phyloP scores from a whole-genome alignment of 2,888 invertebrate species.

The Strigamia maritima region DNA sequence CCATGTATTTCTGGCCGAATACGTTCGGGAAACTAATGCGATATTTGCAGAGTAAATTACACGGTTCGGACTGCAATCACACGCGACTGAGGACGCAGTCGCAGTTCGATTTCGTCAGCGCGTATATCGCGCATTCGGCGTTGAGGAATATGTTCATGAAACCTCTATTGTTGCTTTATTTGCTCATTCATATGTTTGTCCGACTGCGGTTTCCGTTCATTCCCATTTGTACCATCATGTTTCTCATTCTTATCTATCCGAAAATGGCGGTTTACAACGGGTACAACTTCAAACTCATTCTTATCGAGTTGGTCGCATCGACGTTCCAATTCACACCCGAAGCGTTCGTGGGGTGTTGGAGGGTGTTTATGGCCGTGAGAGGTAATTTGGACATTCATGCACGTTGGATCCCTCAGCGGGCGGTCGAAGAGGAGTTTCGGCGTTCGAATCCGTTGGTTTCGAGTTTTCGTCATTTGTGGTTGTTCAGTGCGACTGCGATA shows the following conservation, averaged over 20 bases:
- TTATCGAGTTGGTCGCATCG: conserved; percentile 41
- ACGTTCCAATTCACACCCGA: conserved; percentile 42
- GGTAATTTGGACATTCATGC: conserved; percentile 37
- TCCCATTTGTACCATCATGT: conserved; percentile 42
- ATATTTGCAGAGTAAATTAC: conserved; percentile 38
- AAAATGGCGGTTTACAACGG: conserved; percentile 43
- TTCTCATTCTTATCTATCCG: conserved; percentile 41
- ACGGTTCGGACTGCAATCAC: conserved; percentile 36
- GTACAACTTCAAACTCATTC: conserved; percentile 40
- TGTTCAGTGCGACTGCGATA: conserved; percentile 38
- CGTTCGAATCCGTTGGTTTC: conserved; percentile 40
- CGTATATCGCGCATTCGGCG: conserved; percentile 42
- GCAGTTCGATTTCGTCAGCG: conserved; percentile 42
- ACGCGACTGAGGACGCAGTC: conserved; percentile 40
- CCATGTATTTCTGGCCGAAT: conserved; percentile 42
- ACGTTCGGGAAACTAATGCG: conserved; percentile 40
- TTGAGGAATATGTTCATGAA: conserved; percentile 43
- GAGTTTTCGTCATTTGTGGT: conserved; percentile 41
- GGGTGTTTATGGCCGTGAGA: conserved; percentile 40
- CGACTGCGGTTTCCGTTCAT: conserved; percentile 40
- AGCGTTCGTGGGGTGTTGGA: conserved; percentile 40
- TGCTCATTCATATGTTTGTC: conserved; percentile 42
- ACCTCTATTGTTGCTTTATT: conserved; percentile 39
- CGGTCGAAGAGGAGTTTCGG: conserved; percentile 42
- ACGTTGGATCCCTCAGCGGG: conserved; percentile 42